Conservation (phyloP, 2,113 vertebrate species). For the Pseudorhombus dupliciocellatus region DNA sequence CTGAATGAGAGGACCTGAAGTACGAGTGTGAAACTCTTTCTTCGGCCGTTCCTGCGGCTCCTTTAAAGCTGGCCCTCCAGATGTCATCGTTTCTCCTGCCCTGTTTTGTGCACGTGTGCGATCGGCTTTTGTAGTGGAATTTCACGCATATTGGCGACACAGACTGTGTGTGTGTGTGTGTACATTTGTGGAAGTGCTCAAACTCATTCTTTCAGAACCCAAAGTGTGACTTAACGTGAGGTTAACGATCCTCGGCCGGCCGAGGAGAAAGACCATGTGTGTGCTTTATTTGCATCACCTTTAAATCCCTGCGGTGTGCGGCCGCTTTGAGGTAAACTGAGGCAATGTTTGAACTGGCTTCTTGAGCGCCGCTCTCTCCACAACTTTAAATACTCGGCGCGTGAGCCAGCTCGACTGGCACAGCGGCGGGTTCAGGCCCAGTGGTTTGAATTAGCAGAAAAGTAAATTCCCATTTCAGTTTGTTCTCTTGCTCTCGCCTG, state of each 20-base stretch:
- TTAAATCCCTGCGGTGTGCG: constrained; percentile 55
- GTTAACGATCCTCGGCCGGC: constrained; percentile 42
- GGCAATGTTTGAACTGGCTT: constrained; percentile 40
- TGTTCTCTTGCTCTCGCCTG: constrained; percentile 9
- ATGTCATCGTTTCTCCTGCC: not conserved
- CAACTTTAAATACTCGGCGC: constrained; percentile 49
- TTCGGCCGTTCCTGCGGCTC: too few relatives aligned
- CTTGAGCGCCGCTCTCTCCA: constrained; percentile 15
- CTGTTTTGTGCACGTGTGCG: not conserved
- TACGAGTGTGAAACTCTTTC: not conserved
- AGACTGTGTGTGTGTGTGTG: constrained; percentile 16
- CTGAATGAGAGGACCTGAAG: too few relatives aligned
- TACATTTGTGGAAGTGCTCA: constrained; percentile 3
- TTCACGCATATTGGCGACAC: constrained; percentile 37
- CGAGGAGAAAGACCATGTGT: constrained; percentile 36
- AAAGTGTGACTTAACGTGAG: constrained; percentile 50
- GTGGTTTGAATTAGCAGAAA: constrained; percentile 60
- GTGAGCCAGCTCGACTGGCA: constrained; percentile 43
- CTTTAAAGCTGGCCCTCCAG: constrained; percentile 16
- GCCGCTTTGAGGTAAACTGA: constrained; percentile 68
- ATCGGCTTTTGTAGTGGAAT: constrained; percentile 21
- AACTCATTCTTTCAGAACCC: constrained; percentile 31
- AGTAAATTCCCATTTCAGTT: constrained; percentile 34
- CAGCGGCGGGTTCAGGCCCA: not conserved
- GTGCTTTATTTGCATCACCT: constrained; percentile 63